These are phyloP conservation scores for Apeltes quadracus DNA, from an alignment of 2,113 vertebrate species.

Conservation along the genomic window DNA sequence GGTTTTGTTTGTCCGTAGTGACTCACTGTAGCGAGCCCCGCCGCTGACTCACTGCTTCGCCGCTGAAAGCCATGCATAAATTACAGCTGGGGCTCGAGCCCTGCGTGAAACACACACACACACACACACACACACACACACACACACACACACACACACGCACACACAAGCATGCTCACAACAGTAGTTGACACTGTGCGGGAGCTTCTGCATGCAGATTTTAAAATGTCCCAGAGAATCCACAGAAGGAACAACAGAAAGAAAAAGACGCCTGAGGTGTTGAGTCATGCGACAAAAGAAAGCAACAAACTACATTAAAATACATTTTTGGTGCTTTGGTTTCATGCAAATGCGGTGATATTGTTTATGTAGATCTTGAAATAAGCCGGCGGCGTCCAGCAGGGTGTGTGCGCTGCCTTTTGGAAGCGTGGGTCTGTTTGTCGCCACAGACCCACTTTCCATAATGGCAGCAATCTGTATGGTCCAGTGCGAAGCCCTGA, in stretches of 20 bases:
- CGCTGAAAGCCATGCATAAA: slow-evolving; percentile 60
- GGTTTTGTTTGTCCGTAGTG: slow-evolving; percentile 67
- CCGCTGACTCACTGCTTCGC: slow-evolving; percentile 54
- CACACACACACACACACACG: slow-evolving; percentile 11
- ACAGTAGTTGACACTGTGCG: slow-evolving; percentile 1
- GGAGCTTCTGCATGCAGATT: slow-evolving; percentile 34
- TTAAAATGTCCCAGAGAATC: slow-evolving; percentile 36
- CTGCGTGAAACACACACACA: slow-evolving; percentile 24
- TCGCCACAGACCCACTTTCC: slow-evolving; percentile 67
- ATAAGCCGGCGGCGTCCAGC: slow-evolving; percentile 36
- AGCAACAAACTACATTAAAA: slow-evolving; percentile 48
- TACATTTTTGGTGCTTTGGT: slow-evolving; percentile 39
- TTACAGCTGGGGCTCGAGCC: slow-evolving; percentile 46
- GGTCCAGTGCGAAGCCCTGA: slow-evolving; percentile 65
- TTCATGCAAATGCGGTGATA: slow-evolving; percentile 57
- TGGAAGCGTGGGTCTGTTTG: slow-evolving; percentile 62
- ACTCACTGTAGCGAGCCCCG: slow-evolving; percentile 61
- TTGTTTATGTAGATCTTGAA: slow-evolving; percentile 47
- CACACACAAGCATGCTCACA: slow-evolving; percentile 14
- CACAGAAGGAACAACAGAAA: neutral
- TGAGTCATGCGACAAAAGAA: slow-evolving; percentile 51
- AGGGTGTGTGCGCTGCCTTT: slow-evolving; percentile 36
- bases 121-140: no score
- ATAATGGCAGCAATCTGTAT: slow-evolving; percentile 76
- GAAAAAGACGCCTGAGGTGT: slow-evolving; percentile 28